phyloP scores from a whole-genome alignment of 2,888 invertebrate genomes.

The Ischnura elegans region DNA sequence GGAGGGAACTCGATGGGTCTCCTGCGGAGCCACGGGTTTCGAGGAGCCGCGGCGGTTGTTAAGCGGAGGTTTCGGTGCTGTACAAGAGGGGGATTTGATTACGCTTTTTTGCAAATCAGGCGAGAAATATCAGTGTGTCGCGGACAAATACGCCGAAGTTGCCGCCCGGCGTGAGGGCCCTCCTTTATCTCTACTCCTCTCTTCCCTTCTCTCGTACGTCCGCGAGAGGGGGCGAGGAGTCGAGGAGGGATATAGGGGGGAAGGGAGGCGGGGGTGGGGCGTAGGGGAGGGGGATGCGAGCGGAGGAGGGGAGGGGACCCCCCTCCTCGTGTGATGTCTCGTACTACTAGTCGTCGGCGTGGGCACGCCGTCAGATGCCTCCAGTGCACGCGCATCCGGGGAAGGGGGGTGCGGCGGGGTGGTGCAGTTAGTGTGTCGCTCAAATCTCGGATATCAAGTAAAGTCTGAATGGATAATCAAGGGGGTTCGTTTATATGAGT shows the following conservation, averaged over 20 bases:
- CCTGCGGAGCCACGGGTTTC: too few relatives aligned
- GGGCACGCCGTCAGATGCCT: slow-evolving; percentile 38
- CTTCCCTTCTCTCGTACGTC: slow-evolving; percentile 14
- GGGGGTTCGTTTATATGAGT: too few relatives aligned
- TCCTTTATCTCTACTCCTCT: slow-evolving; percentile 3
- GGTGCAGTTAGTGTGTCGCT: too few relatives aligned
- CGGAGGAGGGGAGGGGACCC: neutral
- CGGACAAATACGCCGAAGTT: slow-evolving; percentile 52
- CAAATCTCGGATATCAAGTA: too few relatives aligned
- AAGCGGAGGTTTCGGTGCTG: neutral
- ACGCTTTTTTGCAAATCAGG: neutral
- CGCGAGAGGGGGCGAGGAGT: neutral
- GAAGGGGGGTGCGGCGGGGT: neutral
- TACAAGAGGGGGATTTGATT: neutral
- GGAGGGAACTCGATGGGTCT: neutral
- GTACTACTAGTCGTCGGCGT: slow-evolving; percentile 57
- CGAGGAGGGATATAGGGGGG: neutral
- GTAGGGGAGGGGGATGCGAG: neutral
- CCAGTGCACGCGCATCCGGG: neutral
- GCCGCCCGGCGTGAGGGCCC: slow-evolving; percentile 63
- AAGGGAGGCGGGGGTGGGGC: neutral
- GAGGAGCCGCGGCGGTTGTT: neutral
- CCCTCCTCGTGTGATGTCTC: slow-evolving; percentile 49
- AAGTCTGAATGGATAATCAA: too few relatives aligned
- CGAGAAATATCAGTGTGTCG: neutral